Evolutionary conservation across 2,888 invertebrate species (phyloP).

Genomic region (Thereva nobilitata): DNA sequence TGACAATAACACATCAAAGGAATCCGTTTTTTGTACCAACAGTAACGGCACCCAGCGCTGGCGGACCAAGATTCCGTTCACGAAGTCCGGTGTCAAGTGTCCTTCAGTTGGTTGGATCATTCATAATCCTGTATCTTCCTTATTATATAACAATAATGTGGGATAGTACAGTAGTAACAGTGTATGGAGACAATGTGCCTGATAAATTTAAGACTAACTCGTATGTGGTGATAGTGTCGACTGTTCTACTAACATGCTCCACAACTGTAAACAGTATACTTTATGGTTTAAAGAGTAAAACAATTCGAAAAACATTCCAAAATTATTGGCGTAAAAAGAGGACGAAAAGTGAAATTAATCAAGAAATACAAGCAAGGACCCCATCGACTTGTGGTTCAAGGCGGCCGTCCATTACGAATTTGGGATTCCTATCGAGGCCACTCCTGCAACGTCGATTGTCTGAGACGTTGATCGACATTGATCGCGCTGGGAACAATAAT

Average conservation of each 20-base stretch:
- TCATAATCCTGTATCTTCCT: conserved; percentile 74
- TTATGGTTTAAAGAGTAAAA: conserved; percentile 76
- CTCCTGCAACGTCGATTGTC: conserved; percentile 63
- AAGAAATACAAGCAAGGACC: conserved; percentile 79
- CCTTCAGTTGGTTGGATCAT: conserved; percentile 72
- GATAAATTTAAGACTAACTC: conserved; percentile 40
- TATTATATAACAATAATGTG: conserved; percentile 73
- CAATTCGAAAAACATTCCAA: conserved; percentile 71
- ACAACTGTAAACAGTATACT: conserved; percentile 76
- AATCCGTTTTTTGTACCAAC: conserved; percentile 77
- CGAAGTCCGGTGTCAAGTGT: conserved; percentile 69
- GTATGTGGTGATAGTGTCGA: conserved; percentile 38
- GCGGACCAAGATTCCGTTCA: conserved; percentile 60
- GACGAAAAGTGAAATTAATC: conserved; percentile 77
- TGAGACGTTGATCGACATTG: conserved; percentile 62
- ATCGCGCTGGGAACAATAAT: conserved; percentile 48
- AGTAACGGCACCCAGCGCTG: conserved; percentile 63
- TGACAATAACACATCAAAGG: conserved; percentile 79
- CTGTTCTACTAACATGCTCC: conserved; percentile 59
- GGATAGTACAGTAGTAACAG: conserved; percentile 61
- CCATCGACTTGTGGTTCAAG: conserved; percentile 78
- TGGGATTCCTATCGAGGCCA: conserved; percentile 61
- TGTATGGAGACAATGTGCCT: conserved; percentile 46
- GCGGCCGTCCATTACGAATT: conserved; percentile 69
- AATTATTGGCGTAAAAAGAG: conserved; percentile 79